Evolutionary conservation across 2,888 invertebrate genomes (phyloP), one percentile per base, ranked within the genome.

Genomic region (Periphyllus acericola): DNA sequence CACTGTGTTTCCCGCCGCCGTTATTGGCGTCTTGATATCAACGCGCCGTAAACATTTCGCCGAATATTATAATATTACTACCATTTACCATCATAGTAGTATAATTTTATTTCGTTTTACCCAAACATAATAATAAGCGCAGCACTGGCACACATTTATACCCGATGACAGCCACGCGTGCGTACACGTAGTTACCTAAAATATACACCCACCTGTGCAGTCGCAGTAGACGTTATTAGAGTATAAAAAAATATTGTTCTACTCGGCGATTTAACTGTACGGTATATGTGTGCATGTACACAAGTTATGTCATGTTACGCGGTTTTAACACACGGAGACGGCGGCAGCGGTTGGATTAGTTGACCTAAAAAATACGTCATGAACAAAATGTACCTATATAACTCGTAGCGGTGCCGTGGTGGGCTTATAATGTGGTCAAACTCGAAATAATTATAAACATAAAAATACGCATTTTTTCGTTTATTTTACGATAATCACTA

Each of bases 331-430:
- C 34, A 9, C 36, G 40, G 36, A n/a, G 19, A 29, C 66, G 36
- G 66, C 40, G 6, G 36, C 14, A 17, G 14, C 74, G 60, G 60
- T 21, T 21, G 46, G 21, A 46, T 68, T 68, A 32, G 40, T 11
- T 46, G 81, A 81, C 81, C 81, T 68, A 68, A 68, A 80, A 71
- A 81, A 55, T 55, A 40, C 81, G 81, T 81, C 32, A 40, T 81
- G 19, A 46, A 46, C 46, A 80, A 66, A n/a, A n/a, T n/a, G n/a
- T n/a, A n/a, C n/a, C n/a, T 40, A 66, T n/a, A 68, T 72, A 34
- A 25, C n/a, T 29, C 46, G 29, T 76, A n/a, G 29, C 29, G 76
- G 76, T 46, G 29, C 46, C n/a, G 46, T 40, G 46, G 32, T 25
- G 60, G 60, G 60, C 36, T 40, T n/a, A 46, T 76, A 76, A 46